A percentile compares a stretch with the other conserved stretches of the same genome.
Evolutionary conservation across 2,888 invertebrate species (phyloP).

Genomic region (Galerucella nymphaeae): DNA sequence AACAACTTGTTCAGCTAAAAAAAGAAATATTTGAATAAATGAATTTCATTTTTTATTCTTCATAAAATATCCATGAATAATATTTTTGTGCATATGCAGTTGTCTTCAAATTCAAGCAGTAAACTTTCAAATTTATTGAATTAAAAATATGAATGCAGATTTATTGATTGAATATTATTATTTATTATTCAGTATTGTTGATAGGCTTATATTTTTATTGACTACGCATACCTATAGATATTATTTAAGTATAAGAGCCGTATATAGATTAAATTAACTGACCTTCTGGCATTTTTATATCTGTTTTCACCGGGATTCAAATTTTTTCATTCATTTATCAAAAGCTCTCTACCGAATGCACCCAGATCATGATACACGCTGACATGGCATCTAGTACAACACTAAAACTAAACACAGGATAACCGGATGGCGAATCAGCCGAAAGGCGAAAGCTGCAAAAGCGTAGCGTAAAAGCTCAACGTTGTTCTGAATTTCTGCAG

Average conservation of each 20-base stretch:
- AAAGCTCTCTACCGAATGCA: constrained; percentile 23
- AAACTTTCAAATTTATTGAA: no score
- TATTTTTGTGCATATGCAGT: not conserved
- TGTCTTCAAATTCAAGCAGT: no score
- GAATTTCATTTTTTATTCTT: not conserved
- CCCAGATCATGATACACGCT: constrained; percentile 36
- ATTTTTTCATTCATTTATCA: constrained; percentile 37
- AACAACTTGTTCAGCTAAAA: constrained; percentile 62
- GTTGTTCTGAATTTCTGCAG: constrained; percentile 23
- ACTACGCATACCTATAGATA: no score
- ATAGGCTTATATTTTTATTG: not conserved
- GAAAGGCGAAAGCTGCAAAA: constrained; percentile 15
- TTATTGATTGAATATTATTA: no score
- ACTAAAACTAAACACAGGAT: constrained; percentile 22
- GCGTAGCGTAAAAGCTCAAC: constrained; percentile 25
- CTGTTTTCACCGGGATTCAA: not conserved
- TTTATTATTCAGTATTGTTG: not conserved
- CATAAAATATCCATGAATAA: not conserved
- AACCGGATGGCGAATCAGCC: not conserved
- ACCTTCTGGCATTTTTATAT: constrained; percentile 42
- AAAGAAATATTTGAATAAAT: constrained; percentile 31
- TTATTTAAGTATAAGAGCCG: not conserved
- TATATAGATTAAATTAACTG: constrained; percentile 30
- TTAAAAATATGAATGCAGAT: no score
- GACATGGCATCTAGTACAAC: constrained; percentile 28